Percentiles rank a stretch among this genome's conserved stretches.
Evolutionary conservation across 2,113 vertebrate species (phyloP).

Genomic region (Syngnathus scovelli): DNA sequence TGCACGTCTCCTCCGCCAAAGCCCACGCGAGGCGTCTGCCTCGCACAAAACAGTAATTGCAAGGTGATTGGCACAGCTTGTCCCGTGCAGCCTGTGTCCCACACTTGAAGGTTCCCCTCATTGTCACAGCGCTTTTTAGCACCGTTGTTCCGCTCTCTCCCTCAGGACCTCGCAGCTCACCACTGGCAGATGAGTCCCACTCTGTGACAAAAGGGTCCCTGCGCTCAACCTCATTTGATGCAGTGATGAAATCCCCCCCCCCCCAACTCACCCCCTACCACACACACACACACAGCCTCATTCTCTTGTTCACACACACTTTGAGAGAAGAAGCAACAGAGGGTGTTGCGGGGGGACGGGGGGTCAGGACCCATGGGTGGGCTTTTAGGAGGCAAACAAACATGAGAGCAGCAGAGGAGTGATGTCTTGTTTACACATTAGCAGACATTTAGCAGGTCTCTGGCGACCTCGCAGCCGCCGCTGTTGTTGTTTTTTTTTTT

Average conservation of each 20-base stretch:
- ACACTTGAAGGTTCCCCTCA: constrained; percentile 74
- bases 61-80: constrained; percentile 86
- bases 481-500: constrained; percentile 14
- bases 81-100: constrained; percentile 74
- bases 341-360: constrained; percentile 56
- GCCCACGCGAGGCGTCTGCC: constrained; percentile 54
- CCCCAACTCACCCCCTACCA: neutral
- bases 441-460: constrained; percentile 71
- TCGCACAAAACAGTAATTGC: constrained; percentile 64
- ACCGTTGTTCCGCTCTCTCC: constrained; percentile 85
- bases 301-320: constrained; percentile 42
- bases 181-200: constrained; percentile 82
- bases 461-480: constrained; percentile 31
- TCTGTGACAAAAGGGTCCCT: constrained; percentile 84
- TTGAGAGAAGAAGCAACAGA: constrained; percentile 84
- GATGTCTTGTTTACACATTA: constrained; percentile 95
- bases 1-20: constrained; percentile 49
- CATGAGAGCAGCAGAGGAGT: constrained; percentile 81
- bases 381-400: constrained; percentile 83
- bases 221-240: constrained; percentile 70
- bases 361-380: constrained; percentile 64
- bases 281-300: constrained; percentile 1
- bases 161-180: constrained; percentile 81
- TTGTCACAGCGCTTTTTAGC: constrained; percentile 92
- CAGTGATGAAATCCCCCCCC: constrained; percentile 50